Conservation (phyloP, 2,113 vertebrate species). For the Rutilus rutilus region DNA sequence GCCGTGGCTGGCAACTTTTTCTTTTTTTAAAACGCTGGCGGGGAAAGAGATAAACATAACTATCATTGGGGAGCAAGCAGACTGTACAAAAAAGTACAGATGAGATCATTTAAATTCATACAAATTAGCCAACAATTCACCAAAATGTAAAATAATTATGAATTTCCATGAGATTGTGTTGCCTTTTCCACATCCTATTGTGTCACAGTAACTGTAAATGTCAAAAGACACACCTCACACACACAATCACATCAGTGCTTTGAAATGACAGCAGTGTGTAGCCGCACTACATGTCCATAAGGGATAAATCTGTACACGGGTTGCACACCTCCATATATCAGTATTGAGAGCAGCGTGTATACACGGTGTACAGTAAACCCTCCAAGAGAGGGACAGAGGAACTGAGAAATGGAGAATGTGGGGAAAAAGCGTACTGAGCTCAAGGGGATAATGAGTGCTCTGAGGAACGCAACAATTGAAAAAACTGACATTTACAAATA, state of each 20-base stretch:
- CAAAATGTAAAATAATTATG: not conserved
- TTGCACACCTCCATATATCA: slow-evolving; percentile 40
- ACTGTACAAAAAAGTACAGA: not conserved
- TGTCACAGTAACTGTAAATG: slow-evolving; percentile 9
- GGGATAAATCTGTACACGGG: slow-evolving; percentile 24
- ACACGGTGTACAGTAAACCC: slow-evolving; percentile 37
- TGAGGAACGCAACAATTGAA: slow-evolving; percentile 44
- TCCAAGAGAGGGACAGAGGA: slow-evolving; percentile 18
- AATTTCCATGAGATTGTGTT: not conserved
- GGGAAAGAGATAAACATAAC: too few relatives aligned
- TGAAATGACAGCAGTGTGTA: slow-evolving; percentile 12
- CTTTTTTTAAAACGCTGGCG: too few relatives aligned
- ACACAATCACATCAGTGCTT: slow-evolving; percentile 13
- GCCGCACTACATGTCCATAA: slow-evolving; percentile 31
- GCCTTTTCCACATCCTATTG: not conserved
- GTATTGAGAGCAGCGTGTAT: not conserved
- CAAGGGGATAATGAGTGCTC: slow-evolving; percentile 54
- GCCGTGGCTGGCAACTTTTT: too few relatives aligned
- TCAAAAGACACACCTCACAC: slow-evolving; percentile 17
- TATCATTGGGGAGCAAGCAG: too few relatives aligned
- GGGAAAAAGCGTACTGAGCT: slow-evolving; percentile 45
- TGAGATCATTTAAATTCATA: not conserved
- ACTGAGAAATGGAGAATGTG: slow-evolving; percentile 33
- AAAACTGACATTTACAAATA: slow-evolving; percentile 62
- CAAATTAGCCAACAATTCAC: not conserved